Conservation (phyloP, 2,797 vertebrate genomes). For the Fratercula arctica region DNA sequence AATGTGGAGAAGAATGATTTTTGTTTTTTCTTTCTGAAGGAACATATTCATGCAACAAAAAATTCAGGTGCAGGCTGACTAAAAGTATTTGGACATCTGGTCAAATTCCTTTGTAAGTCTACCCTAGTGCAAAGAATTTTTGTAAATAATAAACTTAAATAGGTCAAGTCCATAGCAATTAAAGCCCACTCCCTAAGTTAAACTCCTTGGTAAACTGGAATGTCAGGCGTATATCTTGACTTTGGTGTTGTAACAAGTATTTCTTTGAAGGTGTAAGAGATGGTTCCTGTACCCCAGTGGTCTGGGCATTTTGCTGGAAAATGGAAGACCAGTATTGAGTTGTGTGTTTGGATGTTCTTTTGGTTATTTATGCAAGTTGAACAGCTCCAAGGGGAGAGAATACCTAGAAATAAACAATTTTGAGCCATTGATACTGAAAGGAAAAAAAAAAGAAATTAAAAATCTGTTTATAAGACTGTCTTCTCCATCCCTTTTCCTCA, state of each 20-base stretch:
- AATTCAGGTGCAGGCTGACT: accelerated
- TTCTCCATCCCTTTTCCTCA: not conserved
- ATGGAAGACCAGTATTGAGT: not conserved
- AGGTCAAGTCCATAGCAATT: not conserved
- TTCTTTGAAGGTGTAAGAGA: not conserved
- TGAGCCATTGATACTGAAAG: not conserved
- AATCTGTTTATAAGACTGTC: not conserved
- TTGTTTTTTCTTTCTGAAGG: not conserved
- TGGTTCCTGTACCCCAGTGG: not conserved
- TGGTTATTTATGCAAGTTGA: not conserved
- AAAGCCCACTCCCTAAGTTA: not conserved
- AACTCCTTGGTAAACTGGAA: not conserved
- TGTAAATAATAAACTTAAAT: not conserved
- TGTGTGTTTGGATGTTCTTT: not conserved
- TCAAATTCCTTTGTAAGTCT: not conserved
- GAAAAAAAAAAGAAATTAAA: not conserved
- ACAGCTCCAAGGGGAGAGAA: not conserved
- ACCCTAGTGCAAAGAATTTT: not conserved
- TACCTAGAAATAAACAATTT: not conserved
- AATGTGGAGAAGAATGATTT: not conserved
- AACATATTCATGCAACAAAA: not conserved
- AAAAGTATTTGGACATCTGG: not conserved
- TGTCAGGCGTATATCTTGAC: not conserved
- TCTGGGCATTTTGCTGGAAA: not conserved
- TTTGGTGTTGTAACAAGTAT: not conserved